A percentile compares a stretch with the other conserved stretches of the same genome.
phyloP scores from a whole-genome alignment of 2,113 vertebrate species.

The Microcebus ravelobensis region DNA sequence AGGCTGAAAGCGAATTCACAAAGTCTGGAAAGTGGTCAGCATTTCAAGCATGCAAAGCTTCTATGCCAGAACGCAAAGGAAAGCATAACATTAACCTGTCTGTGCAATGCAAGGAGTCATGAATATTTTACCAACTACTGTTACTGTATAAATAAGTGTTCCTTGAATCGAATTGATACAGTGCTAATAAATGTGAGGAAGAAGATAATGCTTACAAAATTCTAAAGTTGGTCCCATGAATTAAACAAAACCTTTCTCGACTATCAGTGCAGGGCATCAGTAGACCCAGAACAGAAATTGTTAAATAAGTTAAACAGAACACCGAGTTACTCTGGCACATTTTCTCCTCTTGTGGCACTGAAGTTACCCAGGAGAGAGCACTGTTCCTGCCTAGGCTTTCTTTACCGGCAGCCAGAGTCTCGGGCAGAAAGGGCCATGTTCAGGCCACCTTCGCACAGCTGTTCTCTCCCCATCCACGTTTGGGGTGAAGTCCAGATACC shows the following conservation, averaged over 20 bases:
- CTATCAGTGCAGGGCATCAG: no score
- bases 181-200: conserved; percentile 7
- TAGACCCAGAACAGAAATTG: background rate
- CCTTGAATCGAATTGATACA: background rate
- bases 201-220: background rate
- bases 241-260: conserved; percentile 7
- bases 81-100: background rate
- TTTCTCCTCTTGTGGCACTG: background rate
- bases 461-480: fast-evolving
- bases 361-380: background rate
- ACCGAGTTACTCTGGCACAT: fast-evolving
- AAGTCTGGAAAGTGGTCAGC: background rate
- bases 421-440: fast-evolving
- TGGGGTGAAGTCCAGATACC: background rate
- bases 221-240: background rate
- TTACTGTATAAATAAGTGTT: conserved; percentile 7
- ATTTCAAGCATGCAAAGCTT: background rate
- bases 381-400: background rate
- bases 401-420: no score
- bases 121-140: conserved; percentile 19
- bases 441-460: fast-evolving
- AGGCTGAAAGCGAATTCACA: conserved; percentile 10
- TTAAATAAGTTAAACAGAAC: background rate
- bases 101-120: background rate
- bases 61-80: background rate